Conservation (phyloP, 2,888 invertebrate genomes). For the Quadroppia sp. region DNA sequence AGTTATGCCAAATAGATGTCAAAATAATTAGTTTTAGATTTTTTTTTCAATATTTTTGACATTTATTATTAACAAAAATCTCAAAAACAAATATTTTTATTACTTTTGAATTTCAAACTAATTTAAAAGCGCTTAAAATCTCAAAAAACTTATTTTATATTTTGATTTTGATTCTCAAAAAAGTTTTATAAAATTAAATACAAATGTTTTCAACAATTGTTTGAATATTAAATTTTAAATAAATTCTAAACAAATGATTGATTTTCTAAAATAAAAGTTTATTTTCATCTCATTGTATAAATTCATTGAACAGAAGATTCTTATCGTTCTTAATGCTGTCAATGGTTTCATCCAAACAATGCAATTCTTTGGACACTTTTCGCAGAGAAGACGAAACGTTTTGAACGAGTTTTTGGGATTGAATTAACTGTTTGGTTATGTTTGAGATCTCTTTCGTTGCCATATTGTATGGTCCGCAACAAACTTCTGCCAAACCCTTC, state of each 20-base stretch:
- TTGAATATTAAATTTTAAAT: not conserved
- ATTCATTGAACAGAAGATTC: slow-evolving; percentile 18
- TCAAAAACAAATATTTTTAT: not conserved
- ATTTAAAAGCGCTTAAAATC: no score
- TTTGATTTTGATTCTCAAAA: no score
- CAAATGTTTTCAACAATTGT: not conserved
- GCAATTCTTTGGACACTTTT: slow-evolving; percentile 35
- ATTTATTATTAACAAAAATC: not conserved
- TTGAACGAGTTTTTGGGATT: slow-evolving; percentile 41
- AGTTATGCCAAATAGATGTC: slow-evolving; percentile 20
- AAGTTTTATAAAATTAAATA: not conserved
- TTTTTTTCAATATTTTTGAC: no score
- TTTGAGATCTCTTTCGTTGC: slow-evolving; percentile 39
- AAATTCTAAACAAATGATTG: not conserved
- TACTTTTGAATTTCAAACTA: not conserved
- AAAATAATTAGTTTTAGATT: not conserved
- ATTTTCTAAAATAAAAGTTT: slow-evolving; percentile 1
- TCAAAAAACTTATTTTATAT: no score
- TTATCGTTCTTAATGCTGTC: slow-evolving; percentile 9
- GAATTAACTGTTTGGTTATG: slow-evolving; percentile 39
- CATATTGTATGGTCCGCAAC: slow-evolving; percentile 33
- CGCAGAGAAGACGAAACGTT: slow-evolving; percentile 32
- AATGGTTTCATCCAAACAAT: not conserved
- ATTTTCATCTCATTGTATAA: not conserved
- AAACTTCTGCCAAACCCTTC: slow-evolving; percentile 15